Evolutionary conservation across 92 coral and sea anemone genomes (phyloP), one percentile per base, ranked within the genome.

Genomic region (Anthopleura xanthogrammica): DNA sequence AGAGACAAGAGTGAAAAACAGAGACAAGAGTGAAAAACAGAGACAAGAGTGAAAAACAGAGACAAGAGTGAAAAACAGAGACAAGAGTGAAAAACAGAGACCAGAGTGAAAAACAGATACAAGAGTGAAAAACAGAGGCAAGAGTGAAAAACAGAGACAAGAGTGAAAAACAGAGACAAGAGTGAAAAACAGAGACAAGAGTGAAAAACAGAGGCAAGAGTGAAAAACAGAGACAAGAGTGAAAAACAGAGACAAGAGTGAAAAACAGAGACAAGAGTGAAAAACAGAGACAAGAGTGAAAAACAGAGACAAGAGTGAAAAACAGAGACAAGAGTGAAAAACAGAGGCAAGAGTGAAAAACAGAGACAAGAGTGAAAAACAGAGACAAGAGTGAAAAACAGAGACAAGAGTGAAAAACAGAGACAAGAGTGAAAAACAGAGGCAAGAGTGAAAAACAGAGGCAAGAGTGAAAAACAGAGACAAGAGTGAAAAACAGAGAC

Each of bases 1-100:
- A 39, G 54, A 17, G 75, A 60, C 1, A n/a, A n/a, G n/a, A n/a
- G n/a, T n/a, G n/a, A 85, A 86, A 60, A n/a, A 1, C 55, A 41
- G 56, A n/a, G 77, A 62, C 4, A 13, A 13, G 16, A 76, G 12
- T 43, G 50, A 46, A 29, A 29, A 29, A 29, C 36, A 43, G 16
- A 16, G 16, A 48, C 42, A 41, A 52, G 0, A 23, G 13, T 70
- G 54, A 72, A 52, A 20, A 73, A 12, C 52, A 39, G 54, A 17
- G 75, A 60, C 1, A n/a, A n/a, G n/a, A n/a, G n/a, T n/a, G n/a
- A 85, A 86, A 60, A n/a, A 1, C 55, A 41, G 56, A n/a, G 77
- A 62, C 4, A 13, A 13, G 16, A 76, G 12, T 43, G 50, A 46
- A 29, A 29, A 29, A 29, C 36, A 43, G 16, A 16, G 16, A 48